Evolutionary conservation across 2,113 vertebrate species (phyloP), one percentile per base, ranked within the genome.

Genomic region (Gallinago jamesoni): DNA sequence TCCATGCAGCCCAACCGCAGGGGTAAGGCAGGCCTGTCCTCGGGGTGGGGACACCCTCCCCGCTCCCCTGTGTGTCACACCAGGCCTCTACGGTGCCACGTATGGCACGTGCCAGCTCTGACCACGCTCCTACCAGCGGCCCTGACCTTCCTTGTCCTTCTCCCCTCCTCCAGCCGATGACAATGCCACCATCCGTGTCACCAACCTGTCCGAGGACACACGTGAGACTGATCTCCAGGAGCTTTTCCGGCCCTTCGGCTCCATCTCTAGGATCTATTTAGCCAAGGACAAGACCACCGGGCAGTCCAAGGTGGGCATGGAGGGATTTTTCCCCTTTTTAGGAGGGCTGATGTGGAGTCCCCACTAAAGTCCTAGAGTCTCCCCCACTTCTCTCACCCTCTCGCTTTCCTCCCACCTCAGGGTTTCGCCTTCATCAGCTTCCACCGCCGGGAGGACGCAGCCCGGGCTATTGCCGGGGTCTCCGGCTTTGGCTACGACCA

Each of bases 341-440:
- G 35, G 14, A 23, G 11, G 4, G 4, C 2, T 2, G 6, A 6
- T 9, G 39, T 12, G 5, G 21, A 33, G 12, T 7, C 1, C 8
- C 4, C 11, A 2, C 16, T 48, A 48, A 48, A 48, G 10, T 48
- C 47, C 47, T 30, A 30, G 25, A 55, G 53, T 55, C 53, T 1
- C 6, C 4, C 11, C 3, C 16, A 4, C 35, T 20, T 12, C 1
- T 14, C 31, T 33, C 12, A 27, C 14, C 13, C 8, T 33, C 23
- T 70, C 1, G 0, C 8, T 56, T 8, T 47, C 27, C 24, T 56
- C 23, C 31, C 31, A 1, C 64, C 59, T 14, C 93, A 99, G 99
- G 99, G 99, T 33, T 99, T 99, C 12, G 99, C 99, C 48, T 99
- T 99, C 89, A 99, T 99, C 97, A 99, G 99, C 94, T 99, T 99